A percentile compares a stretch with the other conserved stretches of the same genome.
Conservation (phyloP, 2,113 vertebrate genomes). For the Struthidea cinerea region DNA sequence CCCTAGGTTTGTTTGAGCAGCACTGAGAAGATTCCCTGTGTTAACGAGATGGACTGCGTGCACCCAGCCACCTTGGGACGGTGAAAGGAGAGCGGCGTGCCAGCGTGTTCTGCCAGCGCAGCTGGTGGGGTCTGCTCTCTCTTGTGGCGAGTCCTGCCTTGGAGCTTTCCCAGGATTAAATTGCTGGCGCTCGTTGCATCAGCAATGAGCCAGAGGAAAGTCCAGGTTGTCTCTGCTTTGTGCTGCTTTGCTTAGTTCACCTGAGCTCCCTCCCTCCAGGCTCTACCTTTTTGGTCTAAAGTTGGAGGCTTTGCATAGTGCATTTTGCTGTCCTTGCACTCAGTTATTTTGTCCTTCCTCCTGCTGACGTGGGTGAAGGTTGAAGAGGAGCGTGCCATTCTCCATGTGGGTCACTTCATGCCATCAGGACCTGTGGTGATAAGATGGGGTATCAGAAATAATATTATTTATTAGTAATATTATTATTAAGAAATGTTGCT, state of each 20-base stretch:
- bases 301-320: not conserved
- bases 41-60: not conserved
- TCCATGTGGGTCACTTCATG: not conserved
- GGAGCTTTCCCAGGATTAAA: conserved; percentile 10
- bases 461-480: too few species aligned
- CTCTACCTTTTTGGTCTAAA: not conserved
- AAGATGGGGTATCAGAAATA: not conserved
- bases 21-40: not conserved
- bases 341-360: not conserved
- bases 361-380: not conserved
- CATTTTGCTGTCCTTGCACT: not conserved
- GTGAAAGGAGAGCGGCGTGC: not conserved
- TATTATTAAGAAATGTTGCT: not conserved
- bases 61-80: not conserved
- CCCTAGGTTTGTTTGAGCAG: not conserved
- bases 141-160: not conserved
- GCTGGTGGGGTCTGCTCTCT: not conserved
- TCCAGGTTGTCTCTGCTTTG: not conserved
- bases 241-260: not conserved
- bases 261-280: not conserved
- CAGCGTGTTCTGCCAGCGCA: not conserved
- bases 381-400: not conserved
- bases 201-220: not conserved
- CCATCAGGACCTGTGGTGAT: not conserved
- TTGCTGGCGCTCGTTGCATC: not conserved